phyloP scores from a whole-genome alignment of 2,888 invertebrate genomes.

The Dinocampus coccinellae region DNA sequence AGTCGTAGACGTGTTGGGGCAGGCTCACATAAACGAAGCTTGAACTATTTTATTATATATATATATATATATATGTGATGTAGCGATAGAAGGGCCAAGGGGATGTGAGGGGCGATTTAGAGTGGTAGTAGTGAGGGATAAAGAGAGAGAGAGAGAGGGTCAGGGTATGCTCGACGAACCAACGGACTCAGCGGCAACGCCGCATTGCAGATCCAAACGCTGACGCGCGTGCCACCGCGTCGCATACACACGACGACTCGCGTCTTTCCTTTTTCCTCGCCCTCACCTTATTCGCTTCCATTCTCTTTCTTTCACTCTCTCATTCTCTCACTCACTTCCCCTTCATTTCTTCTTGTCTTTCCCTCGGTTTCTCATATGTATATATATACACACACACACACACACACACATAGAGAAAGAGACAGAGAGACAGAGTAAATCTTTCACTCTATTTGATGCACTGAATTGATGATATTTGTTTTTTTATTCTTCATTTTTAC shows the following conservation, averaged over 20 bases:
- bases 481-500: too few relatives aligned
- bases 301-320: slow-evolving; percentile 4
- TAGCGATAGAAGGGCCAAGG: not conserved
- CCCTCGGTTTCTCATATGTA: too few relatives aligned
- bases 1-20: slow-evolving; percentile 2
- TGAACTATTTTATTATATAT: not conserved
- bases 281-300: too few relatives aligned
- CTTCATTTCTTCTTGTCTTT: slow-evolving; percentile 2
- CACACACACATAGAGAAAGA: too few relatives aligned
- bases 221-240: slow-evolving; percentile 52
- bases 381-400: too few relatives aligned
- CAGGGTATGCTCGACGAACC: slow-evolving; percentile 46
- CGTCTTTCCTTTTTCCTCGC: too few relatives aligned
- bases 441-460: too few relatives aligned
- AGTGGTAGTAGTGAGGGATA: not conserved
- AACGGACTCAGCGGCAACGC: slow-evolving; percentile 63
- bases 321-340: not conserved
- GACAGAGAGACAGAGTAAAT: too few relatives aligned
- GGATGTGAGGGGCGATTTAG: slow-evolving; percentile 6
- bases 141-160: slow-evolving; percentile 1
- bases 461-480: too few relatives aligned
- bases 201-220: slow-evolving; percentile 68
- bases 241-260: slow-evolving; percentile 31
- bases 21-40: slow-evolving; percentile 14
- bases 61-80: slow-evolving; percentile 1